Conservation (phyloP, 2,113 vertebrate genomes). For the Saimiri boliviensis region DNA sequence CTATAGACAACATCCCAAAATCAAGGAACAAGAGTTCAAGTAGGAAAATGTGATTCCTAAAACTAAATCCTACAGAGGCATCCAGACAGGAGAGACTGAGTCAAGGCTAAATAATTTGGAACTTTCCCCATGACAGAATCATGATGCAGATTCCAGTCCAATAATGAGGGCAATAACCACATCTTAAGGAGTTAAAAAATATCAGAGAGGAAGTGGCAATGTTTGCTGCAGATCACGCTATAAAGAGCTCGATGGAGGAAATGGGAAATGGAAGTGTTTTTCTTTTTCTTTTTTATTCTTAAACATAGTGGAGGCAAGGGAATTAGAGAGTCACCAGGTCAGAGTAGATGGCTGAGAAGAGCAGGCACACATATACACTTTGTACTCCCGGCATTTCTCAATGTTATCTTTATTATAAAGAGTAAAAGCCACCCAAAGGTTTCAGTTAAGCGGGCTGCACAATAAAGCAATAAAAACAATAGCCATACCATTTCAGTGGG, state of each 20-base stretch:
- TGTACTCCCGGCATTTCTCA: background rate
- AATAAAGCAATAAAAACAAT: slow-evolving; percentile 48
- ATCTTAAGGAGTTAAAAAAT: background rate
- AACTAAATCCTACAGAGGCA: background rate
- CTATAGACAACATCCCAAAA: background rate
- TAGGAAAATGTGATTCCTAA: background rate
- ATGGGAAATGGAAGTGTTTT: background rate
- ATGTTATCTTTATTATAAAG: slow-evolving; percentile 9
- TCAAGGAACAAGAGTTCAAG: background rate
- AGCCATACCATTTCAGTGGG: background rate
- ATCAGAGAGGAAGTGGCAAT: background rate
- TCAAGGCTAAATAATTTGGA: background rate
- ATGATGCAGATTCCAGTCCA: background rate
- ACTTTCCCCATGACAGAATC: background rate
- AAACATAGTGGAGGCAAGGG: background rate
- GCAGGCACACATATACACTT: rapidly evolving
- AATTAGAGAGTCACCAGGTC: background rate
- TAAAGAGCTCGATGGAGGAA: background rate
- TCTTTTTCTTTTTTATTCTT: background rate
- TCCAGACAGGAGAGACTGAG: background rate
- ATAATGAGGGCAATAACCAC: background rate
- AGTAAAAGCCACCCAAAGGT: slow-evolving; percentile 30
- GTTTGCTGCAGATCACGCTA: background rate
- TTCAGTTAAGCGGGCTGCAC: slow-evolving; percentile 1
- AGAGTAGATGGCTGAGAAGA: background rate